Percentiles rank a stretch among this genome's conserved stretches.
Conservation (phyloP, 1,140 invertebrate species). For the Zeugodacus cucurbitae region DNA sequence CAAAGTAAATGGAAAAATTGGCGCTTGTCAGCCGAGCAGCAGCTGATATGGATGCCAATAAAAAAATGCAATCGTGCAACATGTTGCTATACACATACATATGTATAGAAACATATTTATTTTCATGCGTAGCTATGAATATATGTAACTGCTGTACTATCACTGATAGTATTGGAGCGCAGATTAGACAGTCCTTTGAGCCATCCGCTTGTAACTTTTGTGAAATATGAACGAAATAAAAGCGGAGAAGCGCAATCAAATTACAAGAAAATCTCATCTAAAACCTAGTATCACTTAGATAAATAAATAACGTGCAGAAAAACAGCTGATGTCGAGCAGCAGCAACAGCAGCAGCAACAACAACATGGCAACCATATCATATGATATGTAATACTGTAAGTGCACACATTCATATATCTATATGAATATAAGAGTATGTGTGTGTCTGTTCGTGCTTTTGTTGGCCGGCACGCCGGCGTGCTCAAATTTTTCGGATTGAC, state of each 20-base stretch:
- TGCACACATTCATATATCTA: neutral
- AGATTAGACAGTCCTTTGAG: neutral
- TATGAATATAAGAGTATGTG: neutral
- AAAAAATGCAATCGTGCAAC: neutral
- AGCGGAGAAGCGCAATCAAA: neutral
- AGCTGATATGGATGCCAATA: neutral
- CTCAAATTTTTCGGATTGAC: constrained; percentile 19
- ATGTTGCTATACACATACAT: no score
- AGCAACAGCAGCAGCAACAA: neutral
- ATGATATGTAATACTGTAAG: neutral
- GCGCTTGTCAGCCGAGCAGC: neutral
- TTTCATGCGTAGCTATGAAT: no score
- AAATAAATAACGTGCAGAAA: constrained; percentile 16
- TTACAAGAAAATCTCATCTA: neutral
- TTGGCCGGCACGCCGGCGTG: neutral
- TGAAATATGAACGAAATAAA: constrained; percentile 6
- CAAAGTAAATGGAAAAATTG: neutral
- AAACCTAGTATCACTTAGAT: neutral
- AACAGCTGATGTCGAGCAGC: neutral
- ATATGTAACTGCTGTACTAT: no score
- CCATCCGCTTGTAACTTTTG: neutral
- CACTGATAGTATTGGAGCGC: neutral
- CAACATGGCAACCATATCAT: neutral
- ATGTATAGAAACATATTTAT: no score
- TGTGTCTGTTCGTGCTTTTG: neutral